Percentiles rank a stretch among this genome's conserved stretches.
Conservation (phyloP, 2,888 invertebrate species). For the Tipula unca region DNA sequence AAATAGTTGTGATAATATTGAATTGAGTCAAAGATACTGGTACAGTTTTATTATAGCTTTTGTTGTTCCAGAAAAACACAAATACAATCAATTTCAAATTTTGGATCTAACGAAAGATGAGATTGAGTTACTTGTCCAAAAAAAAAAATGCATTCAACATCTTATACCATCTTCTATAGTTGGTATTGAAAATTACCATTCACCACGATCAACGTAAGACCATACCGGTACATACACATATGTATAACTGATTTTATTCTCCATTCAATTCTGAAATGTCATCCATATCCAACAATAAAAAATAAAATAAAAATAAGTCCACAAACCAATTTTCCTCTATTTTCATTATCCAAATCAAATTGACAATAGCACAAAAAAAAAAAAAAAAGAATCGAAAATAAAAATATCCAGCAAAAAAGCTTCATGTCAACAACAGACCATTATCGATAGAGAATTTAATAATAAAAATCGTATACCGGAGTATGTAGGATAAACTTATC, state of each 20-base stretch:
- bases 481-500: not conserved
- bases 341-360: conserved; percentile 8
- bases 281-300: not conserved
- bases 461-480: not conserved
- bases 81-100: too few species aligned
- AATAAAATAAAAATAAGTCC: not conserved
- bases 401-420: not conserved
- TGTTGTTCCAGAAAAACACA: too few species aligned
- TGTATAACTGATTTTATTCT: not conserved
- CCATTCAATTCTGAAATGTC: not conserved
- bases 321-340: not conserved
- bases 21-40: too few species aligned
- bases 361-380: not conserved
- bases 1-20: too few species aligned
- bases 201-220: not conserved
- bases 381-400: not conserved
- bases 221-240: not conserved
- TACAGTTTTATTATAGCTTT: too few species aligned
- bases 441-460: not conserved
- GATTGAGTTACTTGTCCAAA: too few species aligned
- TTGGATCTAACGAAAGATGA: too few species aligned
- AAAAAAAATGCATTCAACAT: too few species aligned
- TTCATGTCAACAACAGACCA: not conserved
- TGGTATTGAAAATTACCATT: not conserved
- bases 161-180: too few species aligned